Evolutionary conservation across 2,888 invertebrate genomes (phyloP), one percentile per base, ranked within the genome.

Genomic region (Amphipoea lucens): DNA sequence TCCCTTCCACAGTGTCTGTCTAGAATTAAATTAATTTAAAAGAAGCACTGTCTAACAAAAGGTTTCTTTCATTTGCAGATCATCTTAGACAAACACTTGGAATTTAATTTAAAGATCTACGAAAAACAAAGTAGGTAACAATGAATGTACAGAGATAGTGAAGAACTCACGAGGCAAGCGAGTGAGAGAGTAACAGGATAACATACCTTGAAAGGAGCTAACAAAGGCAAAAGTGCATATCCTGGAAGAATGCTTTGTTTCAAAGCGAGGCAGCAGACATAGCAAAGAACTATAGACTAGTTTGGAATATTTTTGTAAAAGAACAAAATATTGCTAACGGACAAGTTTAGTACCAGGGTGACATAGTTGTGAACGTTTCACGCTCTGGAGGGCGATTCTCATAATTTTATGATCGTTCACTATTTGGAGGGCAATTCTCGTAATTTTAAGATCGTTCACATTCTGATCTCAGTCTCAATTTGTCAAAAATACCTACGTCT

Each of bases 31-130:
- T 81, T 75, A 77, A 86, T 68, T 71, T 63, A 78, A 84, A 76
- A 69, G 57, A 72, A 84, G 7, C 51, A 23, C 63, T 51, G 57
- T 51, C 17, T 71, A 14, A 74, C 70, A 76, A 76, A 85, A 83
- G 54, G 17, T 57, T 84, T 70, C 79, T 76, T 69, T 57, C 65
- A 83, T 76, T 83, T 65, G 23, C 51, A 81, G 66, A 78, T 36
- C 20, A 60, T 75, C 75, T 73, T 45, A 87, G 72, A 84, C 72
- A 74, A 77, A 66, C 85, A 75, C 74, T 73, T 51, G 74, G 65
- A 85, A 87, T 85, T 84, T 87, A 84, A 85, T 84, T 85, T 87
- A 85, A 84, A 87, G 54, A 80, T 75, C 51, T 74, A 76, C 75
- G 29, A 65, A 73, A 60, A 63, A 79, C 67, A 72, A 68, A 54